These are phyloP conservation scores for Rousettus madagascariensis DNA, from an alignment of 2,797 vertebrate genomes.

Conservation along the genomic window DNA sequence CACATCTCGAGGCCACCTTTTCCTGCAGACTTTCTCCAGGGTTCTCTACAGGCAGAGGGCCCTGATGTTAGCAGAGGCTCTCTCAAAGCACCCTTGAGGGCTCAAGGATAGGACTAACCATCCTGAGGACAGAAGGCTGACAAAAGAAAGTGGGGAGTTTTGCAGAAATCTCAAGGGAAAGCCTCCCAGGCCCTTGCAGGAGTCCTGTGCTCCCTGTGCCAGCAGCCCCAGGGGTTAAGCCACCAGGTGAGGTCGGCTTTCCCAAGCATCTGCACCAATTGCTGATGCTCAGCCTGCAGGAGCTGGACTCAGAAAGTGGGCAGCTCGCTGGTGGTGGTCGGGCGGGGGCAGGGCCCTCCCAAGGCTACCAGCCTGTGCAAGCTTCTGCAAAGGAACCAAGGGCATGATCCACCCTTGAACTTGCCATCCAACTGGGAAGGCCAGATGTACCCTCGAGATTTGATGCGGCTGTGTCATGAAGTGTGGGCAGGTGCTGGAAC, in stretches of 20 bases:
- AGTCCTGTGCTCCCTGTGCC: neutral
- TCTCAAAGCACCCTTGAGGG: neutral
- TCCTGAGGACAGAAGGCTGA: neutral
- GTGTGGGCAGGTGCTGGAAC: neutral
- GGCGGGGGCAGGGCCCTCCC: neutral
- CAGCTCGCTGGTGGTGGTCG: neutral
- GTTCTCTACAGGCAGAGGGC: neutral
- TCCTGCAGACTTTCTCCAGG: neutral
- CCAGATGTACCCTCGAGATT: constrained; percentile 42
- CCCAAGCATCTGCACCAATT: neutral
- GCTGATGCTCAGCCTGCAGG: neutral
- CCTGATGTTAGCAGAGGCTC: neutral
- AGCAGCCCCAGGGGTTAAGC: neutral
- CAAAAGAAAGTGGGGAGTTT: neutral
- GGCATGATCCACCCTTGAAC: constrained; percentile 1
- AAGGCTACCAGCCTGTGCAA: neutral
- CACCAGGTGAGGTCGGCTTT: neutral
- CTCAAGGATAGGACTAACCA: neutral
- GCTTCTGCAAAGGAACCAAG: neutral
- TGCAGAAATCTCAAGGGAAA: neutral
- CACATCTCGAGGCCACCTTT: neutral
- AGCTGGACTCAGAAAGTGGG: neutral
- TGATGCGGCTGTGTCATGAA: neutral
- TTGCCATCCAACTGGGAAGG: neutral
- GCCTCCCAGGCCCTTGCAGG: neutral